Evolutionary conservation across 1,140 invertebrate genomes (phyloP).

Genomic region (Copidosoma floridanum): DNA sequence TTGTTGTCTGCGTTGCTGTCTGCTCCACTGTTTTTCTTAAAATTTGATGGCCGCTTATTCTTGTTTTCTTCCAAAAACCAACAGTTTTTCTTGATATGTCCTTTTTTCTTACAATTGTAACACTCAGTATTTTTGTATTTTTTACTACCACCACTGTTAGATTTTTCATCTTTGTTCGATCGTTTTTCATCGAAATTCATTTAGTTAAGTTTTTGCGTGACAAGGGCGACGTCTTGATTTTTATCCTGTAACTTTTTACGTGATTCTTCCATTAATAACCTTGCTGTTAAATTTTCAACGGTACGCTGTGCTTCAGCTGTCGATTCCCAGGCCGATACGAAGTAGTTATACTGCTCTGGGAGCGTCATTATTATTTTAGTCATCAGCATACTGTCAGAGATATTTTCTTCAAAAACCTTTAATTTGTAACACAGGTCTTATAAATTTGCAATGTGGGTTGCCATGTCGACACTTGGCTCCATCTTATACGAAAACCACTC

Average conservation of each 20-base stretch:
- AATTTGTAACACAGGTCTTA: conserved; percentile 34
- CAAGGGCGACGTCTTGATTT: no score
- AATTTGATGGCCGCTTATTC: neutral
- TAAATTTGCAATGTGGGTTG: conserved; percentile 36
- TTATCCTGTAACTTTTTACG: neutral
- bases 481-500: conserved; percentile 36
- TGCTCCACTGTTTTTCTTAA: neutral
- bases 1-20: neutral
- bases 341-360: conserved; percentile 36
- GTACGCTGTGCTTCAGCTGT: conserved; percentile 19
- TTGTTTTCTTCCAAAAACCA: no score
- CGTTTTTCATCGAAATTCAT: neutral
- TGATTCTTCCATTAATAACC: conserved; percentile 34
- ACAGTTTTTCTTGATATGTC: no score
- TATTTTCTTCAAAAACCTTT: conserved; percentile 30
- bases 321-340: conserved; percentile 44
- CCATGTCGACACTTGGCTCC: conserved; percentile 21
- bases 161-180: neutral
- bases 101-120: no score
- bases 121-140: no score
- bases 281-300: conserved; percentile 33
- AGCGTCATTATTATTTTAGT: conserved; percentile 39
- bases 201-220: neutral
- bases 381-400: conserved; percentile 37
- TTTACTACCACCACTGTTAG: neutral